Conservation (phyloP, 2,113 vertebrate species). For the Diadophis punctatus region DNA sequence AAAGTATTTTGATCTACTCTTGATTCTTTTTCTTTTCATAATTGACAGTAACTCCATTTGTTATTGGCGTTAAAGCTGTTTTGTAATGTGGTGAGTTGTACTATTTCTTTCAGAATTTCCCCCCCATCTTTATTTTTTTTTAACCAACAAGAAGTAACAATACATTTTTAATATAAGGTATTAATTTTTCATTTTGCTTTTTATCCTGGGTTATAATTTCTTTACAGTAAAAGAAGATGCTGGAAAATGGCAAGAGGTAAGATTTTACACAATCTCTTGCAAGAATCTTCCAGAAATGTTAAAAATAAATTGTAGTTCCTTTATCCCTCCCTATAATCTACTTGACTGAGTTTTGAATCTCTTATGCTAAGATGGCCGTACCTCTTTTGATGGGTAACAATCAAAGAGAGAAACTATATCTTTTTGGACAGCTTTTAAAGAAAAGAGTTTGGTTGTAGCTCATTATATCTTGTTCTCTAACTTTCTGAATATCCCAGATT, state of each 20-base stretch:
- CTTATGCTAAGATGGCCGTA: background rate
- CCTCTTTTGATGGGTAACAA: slow-evolving; percentile 25
- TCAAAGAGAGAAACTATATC: slow-evolving; percentile 6
- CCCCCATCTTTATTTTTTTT: background rate
- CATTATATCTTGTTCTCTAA: slow-evolving; percentile 17
- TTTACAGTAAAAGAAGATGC: background rate
- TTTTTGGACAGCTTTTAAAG: slow-evolving; percentile 6
- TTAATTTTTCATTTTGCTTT: background rate
- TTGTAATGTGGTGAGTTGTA: background rate
- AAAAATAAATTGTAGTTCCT: background rate
- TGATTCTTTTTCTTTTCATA: background rate
- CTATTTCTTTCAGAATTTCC: background rate
- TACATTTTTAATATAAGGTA: background rate
- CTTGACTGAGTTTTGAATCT: background rate
- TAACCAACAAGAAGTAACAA: background rate
- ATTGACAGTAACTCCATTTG: background rate
- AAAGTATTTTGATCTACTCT: background rate
- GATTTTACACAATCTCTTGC: background rate
- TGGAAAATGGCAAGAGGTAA: background rate
- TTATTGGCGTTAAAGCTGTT: background rate
- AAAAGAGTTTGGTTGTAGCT: background rate
- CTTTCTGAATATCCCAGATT: slow-evolving; percentile 22
- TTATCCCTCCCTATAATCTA: background rate
- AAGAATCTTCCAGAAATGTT: background rate
- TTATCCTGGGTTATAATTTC: background rate